These are phyloP conservation scores for Alviniconcha strummeri DNA, from an alignment of 2,888 invertebrate genomes.

Conservation along the genomic window DNA sequence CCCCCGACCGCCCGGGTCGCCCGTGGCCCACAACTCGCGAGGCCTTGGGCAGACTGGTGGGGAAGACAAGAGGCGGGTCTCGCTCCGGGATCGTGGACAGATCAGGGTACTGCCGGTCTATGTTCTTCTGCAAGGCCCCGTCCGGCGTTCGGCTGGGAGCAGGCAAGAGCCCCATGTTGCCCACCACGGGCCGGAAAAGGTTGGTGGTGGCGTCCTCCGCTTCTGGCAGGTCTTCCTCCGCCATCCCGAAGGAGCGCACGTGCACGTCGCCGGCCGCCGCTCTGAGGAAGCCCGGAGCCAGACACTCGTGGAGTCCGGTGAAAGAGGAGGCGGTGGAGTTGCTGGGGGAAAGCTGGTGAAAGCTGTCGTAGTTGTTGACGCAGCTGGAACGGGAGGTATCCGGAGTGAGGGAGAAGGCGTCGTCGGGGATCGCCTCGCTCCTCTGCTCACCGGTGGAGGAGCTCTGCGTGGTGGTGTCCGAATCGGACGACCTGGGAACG, in stretches of 20 bases:
- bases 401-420: not conserved
- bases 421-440: not conserved
- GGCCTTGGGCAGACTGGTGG: not conserved
- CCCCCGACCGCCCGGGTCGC: not conserved
- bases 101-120: constrained; percentile 18
- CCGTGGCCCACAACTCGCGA: constrained; percentile 27
- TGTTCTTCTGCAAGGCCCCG: not conserved
- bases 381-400: constrained; percentile 20
- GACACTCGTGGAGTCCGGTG: constrained; percentile 24
- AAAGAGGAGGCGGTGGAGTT: constrained; percentile 11
- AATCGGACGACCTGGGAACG: constrained; percentile 16
- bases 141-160: not conserved
- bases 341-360: constrained; percentile 1
- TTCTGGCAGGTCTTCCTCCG: not conserved
- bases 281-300: constrained; percentile 30
- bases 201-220: no score
- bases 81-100: constrained; percentile 25
- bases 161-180: constrained; percentile 15
- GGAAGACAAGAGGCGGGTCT: not conserved
- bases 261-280: constrained; percentile 19
- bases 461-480: constrained; percentile 14
- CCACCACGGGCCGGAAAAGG: not conserved
- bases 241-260: not conserved
- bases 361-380: constrained; percentile 16
- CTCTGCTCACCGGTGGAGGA: not conserved